Evolutionary conservation across 2,113 vertebrate genomes (phyloP), one percentile per base, ranked within the genome.

Genomic region (Maccullochella peelii): DNA sequence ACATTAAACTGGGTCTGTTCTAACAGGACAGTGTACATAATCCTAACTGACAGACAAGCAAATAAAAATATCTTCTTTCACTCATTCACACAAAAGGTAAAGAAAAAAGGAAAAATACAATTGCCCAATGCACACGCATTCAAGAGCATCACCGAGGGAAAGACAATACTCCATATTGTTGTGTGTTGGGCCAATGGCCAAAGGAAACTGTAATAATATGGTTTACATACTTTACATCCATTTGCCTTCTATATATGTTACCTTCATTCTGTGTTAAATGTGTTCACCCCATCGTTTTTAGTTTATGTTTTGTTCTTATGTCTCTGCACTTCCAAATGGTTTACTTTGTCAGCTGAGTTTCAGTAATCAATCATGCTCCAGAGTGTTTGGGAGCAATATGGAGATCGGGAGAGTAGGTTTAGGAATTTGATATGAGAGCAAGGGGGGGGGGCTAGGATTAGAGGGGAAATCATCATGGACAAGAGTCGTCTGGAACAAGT

Each of bases 111-210:
- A 57, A 80, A 81, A 82, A 84, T 38, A 66, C 62, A 82, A 62
- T 42, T 89, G 61, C 49, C 79, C 40, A 88, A 79, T 88, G 82
- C 88, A 93, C 61, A 79, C 6, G 18, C 78, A 89, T 83, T 85
- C 84, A 90, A 82, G 76, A 89, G 88, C 93, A 90, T 81, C 79
- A 86, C 77, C 55, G 59, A 81, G 86, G 90, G 82, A 88, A 92
- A 80, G 72, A 80, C 55, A 67, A 58, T 47, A 66, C 89, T 94
- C 89, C 90, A 92, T 93, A 94, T 91, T 91, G 91, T 91, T 93
- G 77, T 82, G 63, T 78, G 72, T 78, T 73, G 30, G 72, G 44
- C 58, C 71, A 80, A 9, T 38, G 42, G 75, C 58, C 66, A 40
- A 16, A 8, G 33, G 12, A 62, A 68, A 67, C 52, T 59, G 58